Evolutionary conservation across 2,113 vertebrate genomes (phyloP).

Genomic region (Octodon degus): DNA sequence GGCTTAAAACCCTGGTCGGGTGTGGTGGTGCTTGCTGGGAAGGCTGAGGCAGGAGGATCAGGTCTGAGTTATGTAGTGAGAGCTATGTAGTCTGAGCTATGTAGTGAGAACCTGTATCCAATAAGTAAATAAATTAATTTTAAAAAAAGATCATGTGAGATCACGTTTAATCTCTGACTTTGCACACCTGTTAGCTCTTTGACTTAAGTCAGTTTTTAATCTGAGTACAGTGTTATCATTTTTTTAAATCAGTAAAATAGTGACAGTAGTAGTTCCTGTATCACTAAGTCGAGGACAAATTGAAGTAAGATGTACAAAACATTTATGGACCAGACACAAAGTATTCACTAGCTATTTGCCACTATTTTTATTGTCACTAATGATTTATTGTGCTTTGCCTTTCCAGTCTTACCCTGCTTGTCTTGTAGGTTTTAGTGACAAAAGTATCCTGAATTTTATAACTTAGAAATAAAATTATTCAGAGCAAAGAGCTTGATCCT

Average conservation of each 20-base stretch:
- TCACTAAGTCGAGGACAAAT: not conserved
- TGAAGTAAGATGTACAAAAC: not conserved
- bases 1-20: no score
- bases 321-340: not conserved
- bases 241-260: not conserved
- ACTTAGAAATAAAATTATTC: constrained; percentile 45
- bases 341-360: not conserved
- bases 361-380: not conserved
- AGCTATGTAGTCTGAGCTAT: no score
- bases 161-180: not conserved
- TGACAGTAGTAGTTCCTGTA: not conserved
- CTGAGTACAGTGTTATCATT: not conserved
- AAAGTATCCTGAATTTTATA: constrained; percentile 43
- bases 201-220: constrained; percentile 38
- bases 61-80: no score
- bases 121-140: no score
- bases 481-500: constrained; percentile 26
- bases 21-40: no score
- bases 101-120: no score
- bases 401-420: constrained; percentile 18
- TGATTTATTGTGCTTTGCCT: constrained; percentile 17
- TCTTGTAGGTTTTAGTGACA: not conserved
- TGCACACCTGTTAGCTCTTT: not conserved
- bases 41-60: no score
- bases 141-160: not conserved